Conservation (phyloP, 2,797 vertebrate genomes). For the Tiaroga cobitis region DNA sequence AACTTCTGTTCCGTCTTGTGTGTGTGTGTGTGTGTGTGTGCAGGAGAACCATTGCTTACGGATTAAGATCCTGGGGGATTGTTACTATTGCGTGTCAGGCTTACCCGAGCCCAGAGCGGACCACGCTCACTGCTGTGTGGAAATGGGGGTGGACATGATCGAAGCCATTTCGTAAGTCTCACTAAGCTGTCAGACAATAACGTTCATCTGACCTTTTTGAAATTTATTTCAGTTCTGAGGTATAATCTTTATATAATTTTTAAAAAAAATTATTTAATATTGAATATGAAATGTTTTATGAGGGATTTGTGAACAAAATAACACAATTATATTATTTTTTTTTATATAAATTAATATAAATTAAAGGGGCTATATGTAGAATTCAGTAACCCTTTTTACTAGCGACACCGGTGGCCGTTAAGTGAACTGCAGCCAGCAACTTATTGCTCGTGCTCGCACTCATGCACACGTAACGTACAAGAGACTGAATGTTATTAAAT, state of each 20-base stretch:
- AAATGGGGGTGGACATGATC: conserved; percentile 99
- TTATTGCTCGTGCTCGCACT: too few species aligned
- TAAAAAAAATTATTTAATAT: background rate
- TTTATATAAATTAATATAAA: background rate
- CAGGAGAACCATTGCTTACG: conserved; percentile 97
- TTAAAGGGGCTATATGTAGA: background rate
- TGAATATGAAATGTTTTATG: background rate
- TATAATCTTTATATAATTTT: background rate
- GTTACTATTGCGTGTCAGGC: conserved; percentile 97
- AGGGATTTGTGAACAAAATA: background rate
- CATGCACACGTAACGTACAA: background rate
- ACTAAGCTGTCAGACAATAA: background rate
- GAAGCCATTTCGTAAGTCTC: conserved; percentile 93
- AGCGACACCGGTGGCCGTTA: background rate
- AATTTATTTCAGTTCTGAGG: background rate
- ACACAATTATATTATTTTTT: too few species aligned
- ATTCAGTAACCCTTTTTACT: background rate
- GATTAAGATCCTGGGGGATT: conserved; percentile 97
- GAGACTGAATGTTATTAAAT: background rate
- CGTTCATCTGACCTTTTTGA: background rate
- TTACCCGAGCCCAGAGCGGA: conserved; percentile 92
- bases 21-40: conserved; percentile 21
- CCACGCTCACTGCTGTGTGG: conserved; percentile 97
- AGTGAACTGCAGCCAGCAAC: background rate
- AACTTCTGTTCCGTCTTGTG: conserved; percentile 38